phyloP scores from a whole-genome alignment of 2,113 vertebrate genomes.

The Symphodus melops region DNA sequence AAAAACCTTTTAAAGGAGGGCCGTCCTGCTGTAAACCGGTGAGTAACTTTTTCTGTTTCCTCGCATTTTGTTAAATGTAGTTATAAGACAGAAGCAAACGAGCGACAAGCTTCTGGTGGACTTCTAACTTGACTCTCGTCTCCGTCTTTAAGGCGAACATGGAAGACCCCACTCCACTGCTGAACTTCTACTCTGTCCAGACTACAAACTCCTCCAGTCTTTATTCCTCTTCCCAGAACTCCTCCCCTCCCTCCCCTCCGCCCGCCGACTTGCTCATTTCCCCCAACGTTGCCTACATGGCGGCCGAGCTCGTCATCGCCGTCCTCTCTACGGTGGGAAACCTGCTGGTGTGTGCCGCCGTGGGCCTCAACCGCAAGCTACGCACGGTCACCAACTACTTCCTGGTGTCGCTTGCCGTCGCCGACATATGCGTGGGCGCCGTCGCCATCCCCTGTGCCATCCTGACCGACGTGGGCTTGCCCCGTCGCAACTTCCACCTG shows the following conservation, averaged over 20 bases:
- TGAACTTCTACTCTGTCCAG: slow-evolving; percentile 6
- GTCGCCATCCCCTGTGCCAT: slow-evolving; percentile 85
- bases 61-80: background rate
- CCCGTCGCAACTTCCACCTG: slow-evolving; percentile 75
- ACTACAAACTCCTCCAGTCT: background rate
- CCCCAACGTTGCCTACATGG: slow-evolving; percentile 77
- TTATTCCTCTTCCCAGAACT: background rate
- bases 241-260: background rate
- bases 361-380: slow-evolving; percentile 79
- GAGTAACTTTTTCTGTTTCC: slow-evolving; percentile 30
- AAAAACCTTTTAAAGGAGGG: background rate
- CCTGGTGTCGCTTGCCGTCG: slow-evolving; percentile 82
- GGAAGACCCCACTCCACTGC: background rate
- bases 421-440: slow-evolving; percentile 81
- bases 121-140: background rate
- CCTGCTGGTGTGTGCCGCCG: slow-evolving; percentile 79
- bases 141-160: slow-evolving; percentile 38
- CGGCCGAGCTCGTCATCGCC: slow-evolving; percentile 81
- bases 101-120: no score
- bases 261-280: slow-evolving; percentile 34
- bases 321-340: slow-evolving; percentile 79
- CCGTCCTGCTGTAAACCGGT: background rate
- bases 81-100: no score
- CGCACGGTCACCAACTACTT: slow-evolving; percentile 86
- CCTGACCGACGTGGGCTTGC: slow-evolving; percentile 80